Base-by-base conservation (phyloP, 2,797 vertebrate species). In the Hyperoplus lanceolatus region DNA sequence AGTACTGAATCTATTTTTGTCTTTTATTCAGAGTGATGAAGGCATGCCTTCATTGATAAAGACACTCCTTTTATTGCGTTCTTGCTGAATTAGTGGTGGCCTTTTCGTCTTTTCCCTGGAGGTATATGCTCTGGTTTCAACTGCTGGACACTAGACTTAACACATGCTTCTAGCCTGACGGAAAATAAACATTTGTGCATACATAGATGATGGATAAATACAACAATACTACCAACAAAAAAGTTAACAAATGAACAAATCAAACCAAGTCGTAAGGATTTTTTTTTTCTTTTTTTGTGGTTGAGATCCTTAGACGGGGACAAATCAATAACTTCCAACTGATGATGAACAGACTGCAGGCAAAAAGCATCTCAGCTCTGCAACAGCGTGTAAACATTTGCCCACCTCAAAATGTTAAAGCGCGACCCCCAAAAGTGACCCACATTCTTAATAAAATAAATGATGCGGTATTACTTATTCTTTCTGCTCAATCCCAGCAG, bases 401-500 rank as follows among this genome's bases (percentile, higher is more conserved):
- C 6, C 11, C 6, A 50, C 67, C 49, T 72, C 38, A 57, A 68
- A 66, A 79, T 45, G 68, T 75, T 70, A 58, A 46, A 70, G 80
- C 1, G 58, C 2, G 61, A 89, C 88, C 85, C 29, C 50, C 2
- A 38, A 49, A 75, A 21, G 60, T 83, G 80, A 87, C 85, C 69
- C 54, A 29, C 0, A 36, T 6, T 58, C 73, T 66, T 85, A 59
- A 41, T 59, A 79, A 50, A 75, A 41, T 59, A 79, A 50, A 75
- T 65, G n/a, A 29, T 9, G 48, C 3, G 5, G 50, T 51, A 29
- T 84, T 81, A 36, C 57, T 77, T 68, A 57, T 84, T 87, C 56
- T 61, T 18, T 66, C 50, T 72, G 64, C 73, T 79, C 41, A 59
- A 46, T 76, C 75, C 82, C 82, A 65, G 64, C 56, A 71, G 80